phyloP scores from a whole-genome alignment of 2,797 vertebrate genomes.

The Fratercula arctica region DNA sequence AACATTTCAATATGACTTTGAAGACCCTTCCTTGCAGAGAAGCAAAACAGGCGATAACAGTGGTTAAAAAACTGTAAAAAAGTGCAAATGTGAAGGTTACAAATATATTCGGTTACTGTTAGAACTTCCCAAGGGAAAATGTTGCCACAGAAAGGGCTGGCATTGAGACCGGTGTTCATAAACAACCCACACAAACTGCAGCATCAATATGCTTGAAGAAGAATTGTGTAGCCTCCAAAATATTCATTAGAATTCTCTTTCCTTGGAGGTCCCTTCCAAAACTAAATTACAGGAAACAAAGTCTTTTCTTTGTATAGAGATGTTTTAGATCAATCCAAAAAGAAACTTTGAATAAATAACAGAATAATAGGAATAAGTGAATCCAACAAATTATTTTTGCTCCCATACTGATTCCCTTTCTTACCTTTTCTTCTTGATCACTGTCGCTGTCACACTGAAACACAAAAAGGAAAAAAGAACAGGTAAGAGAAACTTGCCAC shows the following conservation, averaged over 20 bases:
- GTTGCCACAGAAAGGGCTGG: background rate
- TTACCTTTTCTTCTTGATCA: constrained; percentile 96
- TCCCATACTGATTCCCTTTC: background rate
- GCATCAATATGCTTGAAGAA: background rate
- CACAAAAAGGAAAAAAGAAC: constrained; percentile 48
- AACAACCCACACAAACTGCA: background rate
- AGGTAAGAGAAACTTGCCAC: constrained; percentile 10
- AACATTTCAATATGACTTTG: background rate
- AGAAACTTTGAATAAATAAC: background rate
- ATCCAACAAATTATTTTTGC: background rate
- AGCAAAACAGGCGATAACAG: background rate
- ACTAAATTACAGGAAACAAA: background rate
- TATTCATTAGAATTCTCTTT: background rate
- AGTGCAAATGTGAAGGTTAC: background rate
- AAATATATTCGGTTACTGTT: background rate
- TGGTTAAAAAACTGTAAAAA: background rate
- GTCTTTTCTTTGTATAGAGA: background rate
- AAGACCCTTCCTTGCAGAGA: background rate
- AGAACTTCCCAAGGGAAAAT: background rate
- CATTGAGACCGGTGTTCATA: background rate
- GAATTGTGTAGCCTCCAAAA: background rate
- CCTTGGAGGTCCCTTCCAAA: background rate
- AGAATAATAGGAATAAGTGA: background rate
- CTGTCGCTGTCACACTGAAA: constrained; percentile 94
- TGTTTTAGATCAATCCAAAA: background rate